A percentile compares a stretch with the other conserved stretches of the same genome.
Conservation (phyloP, 2,888 invertebrate species). For the Nemurella pictetii region DNA sequence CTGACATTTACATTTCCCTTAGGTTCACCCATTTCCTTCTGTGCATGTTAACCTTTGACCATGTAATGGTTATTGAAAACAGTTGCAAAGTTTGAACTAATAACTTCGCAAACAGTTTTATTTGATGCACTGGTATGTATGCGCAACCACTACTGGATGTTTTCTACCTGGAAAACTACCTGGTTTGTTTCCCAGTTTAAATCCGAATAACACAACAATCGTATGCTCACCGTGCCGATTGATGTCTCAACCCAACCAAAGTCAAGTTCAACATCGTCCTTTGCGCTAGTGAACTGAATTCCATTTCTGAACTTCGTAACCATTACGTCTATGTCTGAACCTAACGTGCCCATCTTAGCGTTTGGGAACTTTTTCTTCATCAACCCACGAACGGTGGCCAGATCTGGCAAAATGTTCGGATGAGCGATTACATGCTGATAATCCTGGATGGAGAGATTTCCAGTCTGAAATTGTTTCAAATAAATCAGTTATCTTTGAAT, state of each 20-base stretch:
- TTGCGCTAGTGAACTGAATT: constrained; percentile 64
- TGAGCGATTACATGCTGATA: constrained; percentile 77
- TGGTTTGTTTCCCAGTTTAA: no score
- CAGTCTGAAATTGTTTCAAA: constrained; percentile 47
- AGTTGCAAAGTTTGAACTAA: no score
- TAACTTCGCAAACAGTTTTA: no score
- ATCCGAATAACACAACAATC: no score
- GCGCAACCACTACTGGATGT: no score
- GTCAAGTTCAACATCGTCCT: constrained; percentile 69
- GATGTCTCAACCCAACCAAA: constrained; percentile 68
- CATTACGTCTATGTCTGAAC: constrained; percentile 62
- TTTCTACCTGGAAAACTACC: no score
- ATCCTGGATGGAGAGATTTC: constrained; percentile 55
- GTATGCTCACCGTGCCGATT: constrained; percentile 70
- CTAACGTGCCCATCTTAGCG: constrained; percentile 63
- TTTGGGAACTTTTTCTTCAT: constrained; percentile 79
- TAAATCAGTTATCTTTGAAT: no score
- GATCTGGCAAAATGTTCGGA: constrained; percentile 75
- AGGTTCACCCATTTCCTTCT: no score
- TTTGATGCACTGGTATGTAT: no score
- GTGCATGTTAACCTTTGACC: no score
- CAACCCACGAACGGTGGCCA: constrained; percentile 74
- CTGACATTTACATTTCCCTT: no score
- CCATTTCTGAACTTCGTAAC: constrained; percentile 70
- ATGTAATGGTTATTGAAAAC: no score